Evolutionary conservation across 2,113 vertebrate genomes (phyloP), one percentile per base, ranked within the genome.

Genomic region (Lophura nycthemera): DNA sequence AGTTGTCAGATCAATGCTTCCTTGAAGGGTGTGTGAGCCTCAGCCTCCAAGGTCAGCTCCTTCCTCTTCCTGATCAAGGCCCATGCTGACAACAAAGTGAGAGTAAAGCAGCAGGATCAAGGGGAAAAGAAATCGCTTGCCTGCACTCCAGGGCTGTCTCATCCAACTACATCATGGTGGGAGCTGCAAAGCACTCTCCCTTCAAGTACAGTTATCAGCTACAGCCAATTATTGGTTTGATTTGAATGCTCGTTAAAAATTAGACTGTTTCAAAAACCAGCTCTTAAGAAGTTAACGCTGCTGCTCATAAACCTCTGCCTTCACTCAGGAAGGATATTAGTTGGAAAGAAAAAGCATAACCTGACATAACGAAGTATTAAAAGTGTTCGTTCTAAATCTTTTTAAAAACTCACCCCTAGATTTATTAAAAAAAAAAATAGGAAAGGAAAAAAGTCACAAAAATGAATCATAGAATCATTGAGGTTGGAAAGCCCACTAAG

Each of bases 1-100:
- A 93, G 69, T 43, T 88, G 72, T 92, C 65, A 92, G 64, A 92
- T 87, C 87, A 94, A 60, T 16, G 7, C 14, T 24, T 5, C 77
- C 52, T 65, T 69, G 66, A 88, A 79, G 36, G 3, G 4, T n/a
- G 10, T 24, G 16, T 22, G 60, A 47, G 20, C 54, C 61, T 89
- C 90, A 81, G 72, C 6, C 20, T 61, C 45, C 11, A 25, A 90
- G 66, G 54, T 73, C 79, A 89, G 52, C 25, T 94, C 36, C 24
- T 89, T 89, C 32, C 30, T 40, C 25, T 83, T 59, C 79, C 60
- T 74, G 14, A 77, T 36, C 67, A 67, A 85, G 25, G 50, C 40
- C 10, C 25, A 73, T n/a, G 17, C 50, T 72, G 72, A 74, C 92
- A 92, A 52, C 17, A 64, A 16, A 63, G 36, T 25, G 36, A 36